A percentile compares a stretch with the other conserved stretches of the same genome.
phyloP scores from a whole-genome alignment of 2,888 invertebrate species.

The Pseudococcus viburni region DNA sequence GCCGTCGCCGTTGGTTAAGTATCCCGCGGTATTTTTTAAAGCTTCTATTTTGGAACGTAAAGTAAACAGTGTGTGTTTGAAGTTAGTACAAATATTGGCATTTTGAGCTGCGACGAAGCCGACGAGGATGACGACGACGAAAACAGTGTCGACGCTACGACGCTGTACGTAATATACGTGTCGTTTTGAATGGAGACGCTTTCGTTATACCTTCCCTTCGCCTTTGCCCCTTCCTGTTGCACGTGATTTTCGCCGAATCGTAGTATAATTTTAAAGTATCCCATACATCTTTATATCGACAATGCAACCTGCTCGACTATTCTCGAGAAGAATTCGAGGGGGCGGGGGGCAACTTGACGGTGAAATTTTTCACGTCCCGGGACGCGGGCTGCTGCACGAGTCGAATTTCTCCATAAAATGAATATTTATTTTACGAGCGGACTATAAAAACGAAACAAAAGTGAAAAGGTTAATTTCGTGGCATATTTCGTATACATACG shows the following conservation, averaged over 20 bases:
- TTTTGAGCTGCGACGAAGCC: neutral
- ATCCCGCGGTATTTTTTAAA: constrained; percentile 46
- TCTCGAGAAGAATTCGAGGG: too few species aligned
- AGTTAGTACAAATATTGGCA: constrained; percentile 34
- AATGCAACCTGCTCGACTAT: neutral
- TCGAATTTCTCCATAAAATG: constrained; percentile 53
- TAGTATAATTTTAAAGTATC: constrained; percentile 18
- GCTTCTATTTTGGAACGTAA: constrained; percentile 39
- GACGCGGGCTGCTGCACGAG: neutral
- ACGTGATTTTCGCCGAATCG: constrained; percentile 14
- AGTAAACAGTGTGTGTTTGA: constrained; percentile 26
- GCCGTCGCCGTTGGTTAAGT: neutral
- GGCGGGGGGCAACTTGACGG: too few species aligned
- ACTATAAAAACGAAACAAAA: constrained; percentile 46
- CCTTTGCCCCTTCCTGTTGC: neutral
- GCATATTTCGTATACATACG: constrained; percentile 29
- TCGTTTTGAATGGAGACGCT: neutral
- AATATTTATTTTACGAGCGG: constrained; percentile 52
- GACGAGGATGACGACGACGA: neutral
- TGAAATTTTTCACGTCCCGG: constrained; percentile 24
- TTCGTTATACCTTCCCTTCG: too few species aligned
- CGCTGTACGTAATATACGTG: neutral
- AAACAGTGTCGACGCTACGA: neutral
- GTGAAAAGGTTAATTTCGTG: constrained; percentile 57
- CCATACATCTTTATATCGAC: neutral